Evolutionary conservation across 2,797 vertebrate species (phyloP), one percentile per base, ranked within the genome.

Genomic region (Hemibagrus guttatus): DNA sequence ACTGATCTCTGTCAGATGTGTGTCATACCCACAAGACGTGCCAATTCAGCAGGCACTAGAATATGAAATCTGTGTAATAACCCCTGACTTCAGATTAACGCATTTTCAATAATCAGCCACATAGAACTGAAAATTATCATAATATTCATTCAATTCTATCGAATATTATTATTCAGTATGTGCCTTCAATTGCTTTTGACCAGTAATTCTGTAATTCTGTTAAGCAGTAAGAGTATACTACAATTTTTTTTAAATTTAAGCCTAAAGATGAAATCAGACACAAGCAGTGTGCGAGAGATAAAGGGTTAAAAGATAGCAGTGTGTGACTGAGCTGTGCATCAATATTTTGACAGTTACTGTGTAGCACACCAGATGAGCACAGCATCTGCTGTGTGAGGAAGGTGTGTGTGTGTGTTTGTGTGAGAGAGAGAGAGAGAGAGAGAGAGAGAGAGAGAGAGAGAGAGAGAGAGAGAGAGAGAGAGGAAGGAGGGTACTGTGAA

Each of bases 271-370:
- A 74, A 83, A 39, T 26, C 42, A 75, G 14, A 81, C 26, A 42
- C 59, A 84, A 68, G 58, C 31, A 69, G 54, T 56, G 72, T 21
- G 64, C 86, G 69, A 83, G 85, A 83, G 81, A 52, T 58, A 80
- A 91, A 89, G 89, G 91, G 88, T 92, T 92, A 90, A 91, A 86
- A 88, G 86, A 86, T 85, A 88, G 83, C 85, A 90, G 90, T 81
- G 86, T 88, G 90, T 89, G 90, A 86, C 86, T 88, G 88, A 89
- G 84, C 89, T 89, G 90, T 90, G 87, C 92, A 90, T 94, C 91
- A 94, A 92, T 93, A 93, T 95, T 93, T 94, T 93, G 93, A 93
- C 93, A 93, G 93, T 91, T 92, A 92, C 91, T 93, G 91, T 92
- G 91, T 91, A 89, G 92, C 93, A 89, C 92, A 91, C 90, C 93